Evolutionary conservation across 2,888 invertebrate species (phyloP).

Genomic region (Alloscopus bannaensis): DNA sequence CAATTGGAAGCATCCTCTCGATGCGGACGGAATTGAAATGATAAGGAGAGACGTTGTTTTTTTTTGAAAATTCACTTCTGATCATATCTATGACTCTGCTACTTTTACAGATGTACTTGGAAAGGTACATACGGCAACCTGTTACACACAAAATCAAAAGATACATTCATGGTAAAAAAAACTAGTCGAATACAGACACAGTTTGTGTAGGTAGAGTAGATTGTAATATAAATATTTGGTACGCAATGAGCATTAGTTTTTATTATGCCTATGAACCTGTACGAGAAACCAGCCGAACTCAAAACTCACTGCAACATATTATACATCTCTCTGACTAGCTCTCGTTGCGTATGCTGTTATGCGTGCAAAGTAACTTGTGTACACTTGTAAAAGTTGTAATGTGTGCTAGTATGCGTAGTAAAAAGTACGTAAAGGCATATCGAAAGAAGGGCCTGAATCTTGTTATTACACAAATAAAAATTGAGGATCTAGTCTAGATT

Average conservation of each 20-base stretch:
- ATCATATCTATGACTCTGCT: conserved; percentile 6
- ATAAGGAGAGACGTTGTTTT: conserved; percentile 12
- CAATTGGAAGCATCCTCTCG: not conserved
- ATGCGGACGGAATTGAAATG: not conserved
- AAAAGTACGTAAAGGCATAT: not conserved
- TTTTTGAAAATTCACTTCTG: conserved; percentile 13
- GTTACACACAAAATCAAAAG: too few relatives aligned
- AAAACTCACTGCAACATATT: conserved; percentile 15
- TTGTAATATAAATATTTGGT: too few relatives aligned
- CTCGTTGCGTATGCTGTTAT: not conserved
- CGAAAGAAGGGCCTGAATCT: not conserved
- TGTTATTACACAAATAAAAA: not conserved
- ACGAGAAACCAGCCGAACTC: too few relatives aligned
- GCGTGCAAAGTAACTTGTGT: not conserved
- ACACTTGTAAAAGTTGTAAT: too few relatives aligned
- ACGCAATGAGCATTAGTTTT: too few relatives aligned
- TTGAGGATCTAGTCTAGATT: conserved; percentile 22
- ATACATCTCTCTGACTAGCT: not conserved
- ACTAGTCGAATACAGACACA: too few relatives aligned
- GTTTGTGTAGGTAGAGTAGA: too few relatives aligned
- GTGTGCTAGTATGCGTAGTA: too few relatives aligned
- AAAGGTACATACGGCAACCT: too few relatives aligned
- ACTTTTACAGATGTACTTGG: too few relatives aligned
- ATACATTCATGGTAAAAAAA: too few relatives aligned
- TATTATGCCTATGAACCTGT: too few relatives aligned